phyloP scores from a whole-genome alignment of 2,113 vertebrate species.

The Scartelaos histophorus region DNA sequence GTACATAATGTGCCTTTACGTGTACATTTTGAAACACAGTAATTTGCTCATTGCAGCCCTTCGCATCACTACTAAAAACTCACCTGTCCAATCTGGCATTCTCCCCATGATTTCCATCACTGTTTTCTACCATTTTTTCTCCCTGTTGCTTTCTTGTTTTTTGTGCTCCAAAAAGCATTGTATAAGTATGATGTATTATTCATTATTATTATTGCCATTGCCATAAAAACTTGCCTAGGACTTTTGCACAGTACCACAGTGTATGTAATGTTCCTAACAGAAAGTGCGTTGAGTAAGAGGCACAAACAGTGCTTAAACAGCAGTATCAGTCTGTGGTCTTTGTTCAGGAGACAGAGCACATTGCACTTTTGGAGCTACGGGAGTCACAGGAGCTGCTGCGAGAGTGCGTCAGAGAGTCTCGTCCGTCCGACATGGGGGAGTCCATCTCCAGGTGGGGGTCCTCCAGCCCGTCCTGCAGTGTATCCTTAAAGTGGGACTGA shows the following conservation, averaged over 20 bases:
- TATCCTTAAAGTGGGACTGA: conserved; percentile 69
- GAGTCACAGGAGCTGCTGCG: conserved; percentile 65
- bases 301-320: conserved; percentile 13
- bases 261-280: conserved; percentile 17
- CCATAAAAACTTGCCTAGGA: neutral
- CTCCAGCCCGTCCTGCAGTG: conserved; percentile 64
- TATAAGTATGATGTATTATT: no score
- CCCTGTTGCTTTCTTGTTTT: no score
- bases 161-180: no score
- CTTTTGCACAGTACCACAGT: neutral
- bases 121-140: no score
- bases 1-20: neutral
- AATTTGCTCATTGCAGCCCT: neutral
- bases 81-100: no score
- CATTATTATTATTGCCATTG: no score
- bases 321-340: neutral
- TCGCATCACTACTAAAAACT: no score
- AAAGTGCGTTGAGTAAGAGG: conserved; percentile 1
- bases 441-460: conserved; percentile 62
- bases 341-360: conserved; percentile 66
- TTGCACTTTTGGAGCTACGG: conserved; percentile 68
- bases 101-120: no score
- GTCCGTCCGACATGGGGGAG: conserved; percentile 56
- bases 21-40: neutral
- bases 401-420: conserved; percentile 66